Conservation (phyloP, 2,888 invertebrate species). For the Monochamus alternatus region DNA sequence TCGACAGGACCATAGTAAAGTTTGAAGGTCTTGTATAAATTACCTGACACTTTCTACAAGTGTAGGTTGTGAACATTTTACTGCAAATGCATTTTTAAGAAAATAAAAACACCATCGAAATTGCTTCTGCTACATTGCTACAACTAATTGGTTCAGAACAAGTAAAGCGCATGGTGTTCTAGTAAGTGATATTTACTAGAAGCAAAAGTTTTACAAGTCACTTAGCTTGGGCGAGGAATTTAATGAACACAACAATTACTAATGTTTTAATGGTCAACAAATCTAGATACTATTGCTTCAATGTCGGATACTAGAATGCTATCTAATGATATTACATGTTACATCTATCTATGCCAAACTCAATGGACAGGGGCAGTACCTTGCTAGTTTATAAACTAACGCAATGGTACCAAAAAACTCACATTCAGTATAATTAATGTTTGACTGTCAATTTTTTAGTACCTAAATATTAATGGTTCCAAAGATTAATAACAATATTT, state of each 20-base stretch:
- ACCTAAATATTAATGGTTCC: too few relatives aligned
- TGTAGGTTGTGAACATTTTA: slow-evolving; percentile 27
- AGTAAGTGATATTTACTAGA: slow-evolving; percentile 53
- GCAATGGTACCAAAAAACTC: slow-evolving; percentile 13
- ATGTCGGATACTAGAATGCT: slow-evolving; percentile 35
- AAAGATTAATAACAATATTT: too few relatives aligned
- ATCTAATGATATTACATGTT: slow-evolving; percentile 42
- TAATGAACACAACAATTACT: slow-evolving; percentile 21
- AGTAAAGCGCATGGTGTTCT: slow-evolving; percentile 50
- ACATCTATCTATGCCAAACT: slow-evolving; percentile 46
- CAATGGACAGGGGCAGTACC: slow-evolving; percentile 40
- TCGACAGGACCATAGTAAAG: neutral
- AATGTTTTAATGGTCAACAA: slow-evolving; percentile 32
- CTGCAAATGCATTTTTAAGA: slow-evolving; percentile 30
- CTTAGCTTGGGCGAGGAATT: slow-evolving; percentile 30
- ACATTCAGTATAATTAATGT: too few relatives aligned
- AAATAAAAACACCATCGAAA: slow-evolving; percentile 63
- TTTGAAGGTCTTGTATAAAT: slow-evolving; percentile 17
- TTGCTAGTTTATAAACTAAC: slow-evolving; percentile 19
- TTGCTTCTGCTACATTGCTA: slow-evolving; percentile 53
- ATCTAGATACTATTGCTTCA: slow-evolving; percentile 36
- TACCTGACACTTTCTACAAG: neutral
- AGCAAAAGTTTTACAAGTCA: slow-evolving; percentile 53
- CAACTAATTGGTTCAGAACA: slow-evolving; percentile 52
- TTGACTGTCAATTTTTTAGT: too few relatives aligned